phyloP scores from a whole-genome alignment of 1,140 invertebrate species.

The Akabosia matsudoensis region DNA sequence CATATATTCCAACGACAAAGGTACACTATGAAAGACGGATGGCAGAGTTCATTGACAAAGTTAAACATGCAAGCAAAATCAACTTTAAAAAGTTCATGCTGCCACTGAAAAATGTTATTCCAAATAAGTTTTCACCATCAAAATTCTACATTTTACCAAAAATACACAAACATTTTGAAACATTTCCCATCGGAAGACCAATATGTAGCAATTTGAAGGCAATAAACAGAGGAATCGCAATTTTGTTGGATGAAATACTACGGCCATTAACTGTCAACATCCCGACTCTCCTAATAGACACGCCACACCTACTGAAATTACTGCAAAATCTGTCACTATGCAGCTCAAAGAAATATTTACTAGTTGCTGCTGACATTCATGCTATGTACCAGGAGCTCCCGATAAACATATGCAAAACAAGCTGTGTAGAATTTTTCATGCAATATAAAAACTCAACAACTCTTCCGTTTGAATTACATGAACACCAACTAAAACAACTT shows the following conservation, averaged over 20 bases:
- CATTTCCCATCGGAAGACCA: neutral
- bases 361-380: neutral
- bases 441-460: neutral
- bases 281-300: neutral
- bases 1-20: neutral
- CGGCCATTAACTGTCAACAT: neutral
- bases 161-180: constrained; percentile 6
- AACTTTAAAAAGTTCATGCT: neutral
- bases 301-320: neutral
- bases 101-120: neutral
- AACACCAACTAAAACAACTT: neutral
- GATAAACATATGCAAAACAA: neutral
- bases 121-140: neutral
- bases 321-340: neutral
- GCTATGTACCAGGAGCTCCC: neutral
- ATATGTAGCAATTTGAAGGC: neutral
- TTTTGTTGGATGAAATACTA: neutral
- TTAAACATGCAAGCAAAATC: neutral
- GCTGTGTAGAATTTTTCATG: neutral
- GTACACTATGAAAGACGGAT: neutral
- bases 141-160: constrained; percentile 15
- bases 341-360: neutral
- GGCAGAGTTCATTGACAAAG: neutral
- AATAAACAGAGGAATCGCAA: neutral
- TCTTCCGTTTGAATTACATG: neutral